These are phyloP conservation scores for Agrochola litura DNA, from an alignment of 2,888 invertebrate genomes.

Conservation along the genomic window DNA sequence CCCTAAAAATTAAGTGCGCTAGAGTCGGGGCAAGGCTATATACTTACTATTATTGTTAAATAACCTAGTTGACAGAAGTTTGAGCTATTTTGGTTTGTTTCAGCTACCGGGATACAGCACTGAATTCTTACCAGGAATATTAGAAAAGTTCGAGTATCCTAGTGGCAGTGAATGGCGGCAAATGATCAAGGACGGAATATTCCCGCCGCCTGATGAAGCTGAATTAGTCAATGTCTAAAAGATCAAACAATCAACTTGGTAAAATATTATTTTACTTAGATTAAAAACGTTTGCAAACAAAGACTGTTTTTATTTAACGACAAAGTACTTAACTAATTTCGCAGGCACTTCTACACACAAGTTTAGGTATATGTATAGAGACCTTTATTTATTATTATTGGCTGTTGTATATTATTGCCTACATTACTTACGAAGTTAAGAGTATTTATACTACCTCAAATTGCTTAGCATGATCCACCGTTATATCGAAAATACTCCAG, in stretches of 20 bases:
- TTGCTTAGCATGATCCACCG: too few species aligned
- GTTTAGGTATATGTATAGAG: too few species aligned
- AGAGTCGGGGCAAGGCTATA: neutral
- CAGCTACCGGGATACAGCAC: conserved; percentile 95
- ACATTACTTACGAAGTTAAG: neutral
- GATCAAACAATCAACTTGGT: neutral
- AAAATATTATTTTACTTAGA: neutral
- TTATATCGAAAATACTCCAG: too few species aligned
- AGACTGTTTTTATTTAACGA: neutral
- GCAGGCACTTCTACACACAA: neutral
- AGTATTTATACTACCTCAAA: too few species aligned
- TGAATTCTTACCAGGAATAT: conserved; percentile 92
- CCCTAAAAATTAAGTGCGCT: neutral
- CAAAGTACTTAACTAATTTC: neutral
- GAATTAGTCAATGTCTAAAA: conserved; percentile 80
- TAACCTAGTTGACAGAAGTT: neutral
- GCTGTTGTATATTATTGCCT: neutral
- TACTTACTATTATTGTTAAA: neutral
- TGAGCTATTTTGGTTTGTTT: conserved; percentile 68
- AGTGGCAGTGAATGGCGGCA: conserved; percentile 94
- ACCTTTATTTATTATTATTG: too few species aligned
- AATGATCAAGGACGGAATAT: conserved; percentile 91
- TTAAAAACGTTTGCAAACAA: conserved; percentile 15
- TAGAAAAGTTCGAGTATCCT: conserved; percentile 94
- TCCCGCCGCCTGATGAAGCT: conserved; percentile 88